Conservation (phyloP, 2,797 vertebrate genomes). For the Parotocinclus haroldoi region DNA sequence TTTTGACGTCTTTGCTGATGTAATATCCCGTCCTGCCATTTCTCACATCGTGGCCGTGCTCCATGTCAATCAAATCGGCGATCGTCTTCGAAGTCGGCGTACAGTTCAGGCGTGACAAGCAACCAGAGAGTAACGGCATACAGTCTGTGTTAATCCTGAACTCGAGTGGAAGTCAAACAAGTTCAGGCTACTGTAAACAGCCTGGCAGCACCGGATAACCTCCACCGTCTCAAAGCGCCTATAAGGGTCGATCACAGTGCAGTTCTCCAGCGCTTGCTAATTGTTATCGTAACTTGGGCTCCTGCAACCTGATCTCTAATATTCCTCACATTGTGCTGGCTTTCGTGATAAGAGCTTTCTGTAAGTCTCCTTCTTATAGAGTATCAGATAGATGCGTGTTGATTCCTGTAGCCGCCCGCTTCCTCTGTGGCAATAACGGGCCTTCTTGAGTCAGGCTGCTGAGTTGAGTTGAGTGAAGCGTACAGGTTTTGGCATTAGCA, state of each 20-base stretch:
- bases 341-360: conserved; percentile 11
- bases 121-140: background rate
- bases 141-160: background rate
- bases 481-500: no score
- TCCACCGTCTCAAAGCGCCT: background rate
- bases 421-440: no score
- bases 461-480: no score
- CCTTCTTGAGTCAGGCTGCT: no score
- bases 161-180: no score
- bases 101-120: conserved; percentile 6
- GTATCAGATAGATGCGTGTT: no score
- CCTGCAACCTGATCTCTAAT: conserved; percentile 8
- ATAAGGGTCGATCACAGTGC: background rate
- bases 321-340: conserved; percentile 9
- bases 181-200: no score
- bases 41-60: no score
- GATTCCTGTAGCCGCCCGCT: no score
- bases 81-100: background rate
- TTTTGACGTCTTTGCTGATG: no score
- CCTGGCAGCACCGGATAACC: no score
- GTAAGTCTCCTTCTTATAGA: background rate
- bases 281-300: conserved; percentile 9
- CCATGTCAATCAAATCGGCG: conserved; percentile 1
- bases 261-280: background rate
- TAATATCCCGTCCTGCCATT: no score